phyloP scores from a whole-genome alignment of 2,888 invertebrate species.

The Leptinotarsa juncta region DNA sequence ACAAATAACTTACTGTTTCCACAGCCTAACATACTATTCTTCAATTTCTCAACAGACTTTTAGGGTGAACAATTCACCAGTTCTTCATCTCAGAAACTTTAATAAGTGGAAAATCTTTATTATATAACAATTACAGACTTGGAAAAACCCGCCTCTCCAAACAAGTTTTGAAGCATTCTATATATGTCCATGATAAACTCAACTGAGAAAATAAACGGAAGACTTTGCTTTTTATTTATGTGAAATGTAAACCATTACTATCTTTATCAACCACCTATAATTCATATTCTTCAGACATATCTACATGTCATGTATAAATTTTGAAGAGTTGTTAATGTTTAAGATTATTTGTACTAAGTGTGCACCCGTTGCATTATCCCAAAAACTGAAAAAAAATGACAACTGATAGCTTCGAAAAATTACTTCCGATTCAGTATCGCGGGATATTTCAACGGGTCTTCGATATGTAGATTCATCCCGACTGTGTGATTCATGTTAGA shows the following conservation, averaged over 20 bases:
- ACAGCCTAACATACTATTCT: too few species aligned
- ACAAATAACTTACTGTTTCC: too few species aligned
- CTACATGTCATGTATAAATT: slow-evolving; percentile 47
- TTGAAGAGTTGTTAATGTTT: slow-evolving; percentile 51
- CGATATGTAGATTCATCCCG: slow-evolving; percentile 45
- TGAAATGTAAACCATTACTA: slow-evolving; percentile 2
- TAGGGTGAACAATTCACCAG: too few species aligned
- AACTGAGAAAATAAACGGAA: not conserved
- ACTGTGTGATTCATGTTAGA: slow-evolving; percentile 49
- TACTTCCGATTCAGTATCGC: not conserved
- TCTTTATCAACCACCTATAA: slow-evolving; percentile 24
- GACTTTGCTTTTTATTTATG: not conserved
- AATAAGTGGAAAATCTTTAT: too few species aligned
- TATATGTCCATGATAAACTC: not conserved
- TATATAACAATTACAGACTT: not conserved
- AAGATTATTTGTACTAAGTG: slow-evolving; percentile 47
- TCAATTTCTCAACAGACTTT: too few species aligned
- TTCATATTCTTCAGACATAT: slow-evolving; percentile 52
- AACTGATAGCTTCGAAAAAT: not conserved
- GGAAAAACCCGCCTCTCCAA: too few species aligned
- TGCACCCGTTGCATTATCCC: slow-evolving; percentile 31
- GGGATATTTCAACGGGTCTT: slow-evolving; percentile 29
- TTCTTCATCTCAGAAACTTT: too few species aligned
- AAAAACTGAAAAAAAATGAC: not conserved
- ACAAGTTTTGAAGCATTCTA: slow-evolving; percentile 6